phyloP scores from a whole-genome alignment of 1,140 invertebrate species.

The Diabrotica virgifera region DNA sequence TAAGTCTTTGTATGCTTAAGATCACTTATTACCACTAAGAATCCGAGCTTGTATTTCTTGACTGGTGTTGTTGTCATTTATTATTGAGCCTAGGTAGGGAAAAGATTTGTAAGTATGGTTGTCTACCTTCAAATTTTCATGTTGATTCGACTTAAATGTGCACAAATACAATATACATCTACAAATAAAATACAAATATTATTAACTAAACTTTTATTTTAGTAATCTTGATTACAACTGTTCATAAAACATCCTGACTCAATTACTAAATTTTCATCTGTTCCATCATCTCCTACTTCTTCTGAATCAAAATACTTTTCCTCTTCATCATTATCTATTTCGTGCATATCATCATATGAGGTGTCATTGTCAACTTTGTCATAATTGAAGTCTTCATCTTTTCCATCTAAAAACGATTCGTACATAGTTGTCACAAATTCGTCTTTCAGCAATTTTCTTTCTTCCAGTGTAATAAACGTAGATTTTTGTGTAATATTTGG shows the following conservation, averaged over 20 bases:
- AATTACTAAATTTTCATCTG: slow-evolving; percentile 55
- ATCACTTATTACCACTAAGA: too few species aligned
- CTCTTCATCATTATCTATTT: slow-evolving; percentile 72
- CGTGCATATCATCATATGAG: slow-evolving; percentile 73
- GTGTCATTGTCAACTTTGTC: slow-evolving; percentile 71
- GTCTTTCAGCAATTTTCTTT: slow-evolving; percentile 66
- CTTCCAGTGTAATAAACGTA: slow-evolving; percentile 51
- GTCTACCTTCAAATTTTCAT: too few species aligned
- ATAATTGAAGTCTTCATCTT: slow-evolving; percentile 84
- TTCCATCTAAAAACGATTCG: slow-evolving; percentile 78
- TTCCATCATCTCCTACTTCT: slow-evolving; percentile 55
- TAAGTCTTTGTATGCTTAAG: too few species aligned
- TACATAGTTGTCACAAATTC: slow-evolving; percentile 90
- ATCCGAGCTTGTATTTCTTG: too few species aligned
- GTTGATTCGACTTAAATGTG: too few species aligned
- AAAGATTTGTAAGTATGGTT: too few species aligned
- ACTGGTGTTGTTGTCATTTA: too few species aligned
- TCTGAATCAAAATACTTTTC: slow-evolving; percentile 87
- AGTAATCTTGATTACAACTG: slow-evolving; percentile 57
- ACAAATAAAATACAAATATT: too few species aligned
- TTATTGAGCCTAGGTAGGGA: too few species aligned
- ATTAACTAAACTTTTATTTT: too few species aligned
- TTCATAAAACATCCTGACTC: slow-evolving; percentile 73
- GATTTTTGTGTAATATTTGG: slow-evolving; percentile 19
- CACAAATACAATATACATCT: too few species aligned